A percentile compares a stretch with the other conserved stretches of the same genome.
These are phyloP conservation scores for Celastrina argiolus DNA, from an alignment of 2,888 invertebrate species.

Conservation along the genomic window DNA sequence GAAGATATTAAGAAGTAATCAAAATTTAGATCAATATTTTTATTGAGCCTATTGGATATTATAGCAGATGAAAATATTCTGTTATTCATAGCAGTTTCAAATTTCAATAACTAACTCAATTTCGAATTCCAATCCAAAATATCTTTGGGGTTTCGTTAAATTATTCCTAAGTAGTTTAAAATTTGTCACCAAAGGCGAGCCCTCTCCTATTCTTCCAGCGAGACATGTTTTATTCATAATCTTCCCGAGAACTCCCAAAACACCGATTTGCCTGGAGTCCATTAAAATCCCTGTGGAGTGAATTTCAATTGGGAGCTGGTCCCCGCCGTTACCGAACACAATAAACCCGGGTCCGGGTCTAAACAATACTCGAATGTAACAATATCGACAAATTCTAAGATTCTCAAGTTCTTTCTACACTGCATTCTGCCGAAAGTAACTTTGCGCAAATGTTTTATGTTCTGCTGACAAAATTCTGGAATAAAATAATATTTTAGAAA, in stretches of 20 bases:
- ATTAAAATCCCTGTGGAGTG: slow-evolving; percentile 53
- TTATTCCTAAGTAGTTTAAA: slow-evolving; percentile 38
- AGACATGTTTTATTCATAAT: slow-evolving; percentile 66
- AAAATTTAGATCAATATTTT: neutral
- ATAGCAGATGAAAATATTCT: neutral
- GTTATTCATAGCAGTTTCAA: neutral
- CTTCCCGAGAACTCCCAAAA: slow-evolving; percentile 57
- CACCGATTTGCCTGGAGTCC: slow-evolving; percentile 58
- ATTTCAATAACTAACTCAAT: slow-evolving; percentile 8
- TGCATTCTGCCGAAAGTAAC: neutral
- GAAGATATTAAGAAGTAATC: neutral
- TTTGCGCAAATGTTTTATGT: neutral
- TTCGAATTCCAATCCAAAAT: slow-evolving; percentile 12
- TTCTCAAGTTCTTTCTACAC: neutral
- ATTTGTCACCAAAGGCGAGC: slow-evolving; percentile 31
- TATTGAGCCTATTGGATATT: neutral
- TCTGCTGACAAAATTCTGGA: too few species aligned
- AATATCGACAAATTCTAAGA: neutral
- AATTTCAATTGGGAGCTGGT: slow-evolving; percentile 48
- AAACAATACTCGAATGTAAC: slow-evolving; percentile 9
- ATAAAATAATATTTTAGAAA: too few species aligned
- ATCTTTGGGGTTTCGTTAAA: slow-evolving; percentile 41
- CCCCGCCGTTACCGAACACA: slow-evolving; percentile 6
- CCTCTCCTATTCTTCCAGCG: slow-evolving; percentile 31
- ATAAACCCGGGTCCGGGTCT: neutral